Conservation (phyloP, 2,797 vertebrate genomes). For the Pipistrellus pipistrellus region DNA sequence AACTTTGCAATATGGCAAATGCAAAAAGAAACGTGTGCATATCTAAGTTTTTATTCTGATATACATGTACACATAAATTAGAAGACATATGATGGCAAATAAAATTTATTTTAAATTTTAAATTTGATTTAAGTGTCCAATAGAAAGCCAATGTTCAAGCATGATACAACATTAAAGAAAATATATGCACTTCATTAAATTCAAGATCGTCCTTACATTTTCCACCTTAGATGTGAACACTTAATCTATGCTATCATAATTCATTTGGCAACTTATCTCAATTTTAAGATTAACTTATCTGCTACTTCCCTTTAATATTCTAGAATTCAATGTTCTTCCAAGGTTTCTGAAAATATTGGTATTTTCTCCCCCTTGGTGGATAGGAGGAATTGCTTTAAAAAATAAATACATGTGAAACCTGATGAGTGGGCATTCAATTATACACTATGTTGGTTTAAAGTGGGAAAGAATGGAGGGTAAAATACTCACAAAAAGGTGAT, state of each 20-base stretch:
- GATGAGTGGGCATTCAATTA: conserved; percentile 14
- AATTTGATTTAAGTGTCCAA: conserved; percentile 14
- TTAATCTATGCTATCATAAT: conserved; percentile 25
- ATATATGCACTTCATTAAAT: conserved; percentile 13
- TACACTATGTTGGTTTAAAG: conserved; percentile 32
- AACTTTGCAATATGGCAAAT: neutral
- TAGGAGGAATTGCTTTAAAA: neutral
- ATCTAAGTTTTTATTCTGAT: neutral
- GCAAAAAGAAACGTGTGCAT: neutral
- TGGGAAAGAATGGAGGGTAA: neutral
- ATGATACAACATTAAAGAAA: conserved; percentile 41
- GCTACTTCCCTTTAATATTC: conserved; percentile 31
- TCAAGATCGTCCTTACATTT: conserved; percentile 16
- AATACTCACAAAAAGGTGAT: conserved; percentile 1
- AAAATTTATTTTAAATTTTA: conserved; percentile 7
- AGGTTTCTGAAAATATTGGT: conserved; percentile 31
- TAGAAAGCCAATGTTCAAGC: conserved; percentile 45
- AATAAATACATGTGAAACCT: neutral
- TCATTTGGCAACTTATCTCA: conserved; percentile 17
- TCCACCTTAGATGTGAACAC: neutral
- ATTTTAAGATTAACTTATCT: conserved; percentile 33
- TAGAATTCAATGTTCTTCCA: conserved; percentile 6
- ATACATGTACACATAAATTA: neutral
- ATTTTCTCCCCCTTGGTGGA: conserved; percentile 22
- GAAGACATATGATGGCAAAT: neutral